phyloP scores from a whole-genome alignment of 2,888 invertebrate genomes.

The Drosophila suboccidentalis region DNA sequence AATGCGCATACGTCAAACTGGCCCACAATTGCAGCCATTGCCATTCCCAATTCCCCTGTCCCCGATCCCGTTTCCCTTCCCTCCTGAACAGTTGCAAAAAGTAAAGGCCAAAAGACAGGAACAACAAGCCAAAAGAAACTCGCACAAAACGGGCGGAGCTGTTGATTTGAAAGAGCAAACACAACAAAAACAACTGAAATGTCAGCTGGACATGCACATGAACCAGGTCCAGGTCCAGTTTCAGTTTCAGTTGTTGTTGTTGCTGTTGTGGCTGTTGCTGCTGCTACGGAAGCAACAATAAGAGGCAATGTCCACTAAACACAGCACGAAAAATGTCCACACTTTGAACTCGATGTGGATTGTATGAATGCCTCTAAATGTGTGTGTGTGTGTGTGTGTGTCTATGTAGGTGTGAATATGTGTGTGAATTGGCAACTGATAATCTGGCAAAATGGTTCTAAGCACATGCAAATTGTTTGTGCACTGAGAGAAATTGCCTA shows the following conservation, averaged over 20 bases:
- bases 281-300: slow-evolving; percentile 76
- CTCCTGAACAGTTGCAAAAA: slow-evolving; percentile 37
- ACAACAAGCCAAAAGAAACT: slow-evolving; percentile 28
- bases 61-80: background rate
- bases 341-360: slow-evolving; percentile 63
- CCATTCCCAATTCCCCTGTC: slow-evolving; percentile 7
- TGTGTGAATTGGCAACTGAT: slow-evolving; percentile 45
- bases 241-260: slow-evolving; percentile 11
- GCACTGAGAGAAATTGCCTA: slow-evolving; percentile 46
- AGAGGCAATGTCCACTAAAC: slow-evolving; percentile 57
- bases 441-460: slow-evolving; percentile 39
- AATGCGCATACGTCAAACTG: slow-evolving; percentile 73
- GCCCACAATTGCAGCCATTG: slow-evolving; percentile 76
- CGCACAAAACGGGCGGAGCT: slow-evolving; percentile 61
- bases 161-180: slow-evolving; percentile 44
- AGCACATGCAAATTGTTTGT: slow-evolving; percentile 68
- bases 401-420: slow-evolving; percentile 27
- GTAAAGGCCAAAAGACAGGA: slow-evolving; percentile 29
- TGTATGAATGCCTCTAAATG: slow-evolving; percentile 19
- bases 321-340: slow-evolving; percentile 68
- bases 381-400: slow-evolving; percentile 8
- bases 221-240: slow-evolving; percentile 47
- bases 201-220: slow-evolving; percentile 74
- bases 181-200: slow-evolving; percentile 42
- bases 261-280: slow-evolving; percentile 37